These are phyloP conservation scores for Liparis tanakae DNA, from an alignment of 2,797 vertebrate species.

Conservation along the genomic window DNA sequence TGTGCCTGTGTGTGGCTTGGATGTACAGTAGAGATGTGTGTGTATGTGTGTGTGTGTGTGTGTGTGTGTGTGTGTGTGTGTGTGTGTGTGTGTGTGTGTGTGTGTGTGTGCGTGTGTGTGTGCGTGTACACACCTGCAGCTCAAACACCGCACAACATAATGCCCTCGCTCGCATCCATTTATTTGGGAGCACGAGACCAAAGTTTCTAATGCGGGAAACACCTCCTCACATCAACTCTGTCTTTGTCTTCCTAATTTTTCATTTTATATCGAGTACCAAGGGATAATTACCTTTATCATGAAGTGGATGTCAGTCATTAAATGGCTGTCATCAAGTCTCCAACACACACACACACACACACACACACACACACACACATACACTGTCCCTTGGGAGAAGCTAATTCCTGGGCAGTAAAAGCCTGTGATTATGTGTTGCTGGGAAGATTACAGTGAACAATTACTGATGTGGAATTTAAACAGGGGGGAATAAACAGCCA, in stretches of 20 bases:
- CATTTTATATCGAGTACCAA: conserved; percentile 12
- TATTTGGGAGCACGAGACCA: not conserved
- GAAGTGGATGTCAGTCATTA: conserved; percentile 58
- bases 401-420: conserved; percentile 70
- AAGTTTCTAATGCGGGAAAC: conserved; percentile 14
- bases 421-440: conserved; percentile 69
- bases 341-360: conserved; percentile 17
- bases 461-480: conserved; percentile 71
- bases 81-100: too few relatives aligned
- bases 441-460: conserved; percentile 75
- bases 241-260: not conserved
- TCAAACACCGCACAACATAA: conserved; percentile 6
- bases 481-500: conserved; percentile 43
- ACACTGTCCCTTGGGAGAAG: conserved; percentile 50
- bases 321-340: conserved; percentile 36
- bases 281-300: conserved; percentile 65
- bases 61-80: too few relatives aligned
- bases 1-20: conserved; percentile 10
- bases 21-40: conserved; percentile 50
- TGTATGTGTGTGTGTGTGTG: too few relatives aligned
- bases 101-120: too few relatives aligned
- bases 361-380: conserved; percentile 17
- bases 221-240: not conserved
- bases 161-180: not conserved
- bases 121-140: too few relatives aligned